Evolutionary conservation across 2,888 invertebrate genomes (phyloP), one percentile per base, ranked within the genome.

Genomic region (Drosophila demipolita): DNA sequence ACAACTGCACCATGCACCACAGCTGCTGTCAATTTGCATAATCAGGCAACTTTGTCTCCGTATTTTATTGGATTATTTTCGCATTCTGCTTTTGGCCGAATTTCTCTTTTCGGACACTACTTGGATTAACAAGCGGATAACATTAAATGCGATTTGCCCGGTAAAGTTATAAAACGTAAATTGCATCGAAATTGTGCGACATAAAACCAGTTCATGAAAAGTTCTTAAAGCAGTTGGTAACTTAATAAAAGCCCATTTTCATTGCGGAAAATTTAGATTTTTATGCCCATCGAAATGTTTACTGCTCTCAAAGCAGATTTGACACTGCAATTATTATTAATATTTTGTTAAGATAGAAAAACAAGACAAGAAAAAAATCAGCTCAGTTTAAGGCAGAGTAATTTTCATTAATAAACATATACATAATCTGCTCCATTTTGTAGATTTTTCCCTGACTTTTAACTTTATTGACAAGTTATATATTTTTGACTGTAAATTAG

Each of bases 11-110:
- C 53, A 48, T 60, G 49, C 45, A 26, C 54, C 52, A 65, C 78
- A 71, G 66, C 71, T 73, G 75, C 69, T 80, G 87, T 75, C 87
- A 80, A 78, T 73, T 83, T 78, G 66, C 78, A 78, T 80, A 80
- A 78, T 80, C 80, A 71, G 71, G 64, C 61, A 77, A 77, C 75
- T 70, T 79, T 77, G 80, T 78, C 40, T 54, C 58, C 17, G 12
- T n/a, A n/a, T 5, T 50, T 64, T 54, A 45, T 36, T 40, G 40
- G 70, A 80, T 79, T 77, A 70, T 64, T 64, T 64, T 53, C 32
- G 38, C 33, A 32, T 35, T 29, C 35, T 26, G 23, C 32, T 54
- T 33, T 62, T 23, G 20, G 40, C 6, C n/a, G 29, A 35, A 33
- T 36, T 36, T 29, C 29, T 29, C 6, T 29, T 62, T 48, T 33